Percentiles rank a stretch among this genome's conserved stretches.
Evolutionary conservation across 2,113 vertebrate genomes (phyloP).

Genomic region (Meles meles): DNA sequence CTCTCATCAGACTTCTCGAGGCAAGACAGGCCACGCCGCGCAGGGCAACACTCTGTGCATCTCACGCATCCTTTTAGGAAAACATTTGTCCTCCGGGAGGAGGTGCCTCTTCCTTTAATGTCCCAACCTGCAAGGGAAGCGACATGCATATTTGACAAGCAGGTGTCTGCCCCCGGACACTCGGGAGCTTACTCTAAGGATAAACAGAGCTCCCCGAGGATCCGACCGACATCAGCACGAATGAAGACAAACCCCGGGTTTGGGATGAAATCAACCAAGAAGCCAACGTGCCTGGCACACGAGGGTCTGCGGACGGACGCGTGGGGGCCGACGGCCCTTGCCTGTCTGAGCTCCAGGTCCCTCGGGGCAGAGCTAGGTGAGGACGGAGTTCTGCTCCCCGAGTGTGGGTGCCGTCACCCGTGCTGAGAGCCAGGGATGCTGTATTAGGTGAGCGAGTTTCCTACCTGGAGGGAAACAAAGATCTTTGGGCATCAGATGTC

Average conservation of each 20-base stretch:
- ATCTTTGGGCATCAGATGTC: background rate
- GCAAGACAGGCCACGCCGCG: background rate
- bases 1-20: background rate
- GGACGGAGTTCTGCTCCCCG: background rate
- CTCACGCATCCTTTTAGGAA: background rate
- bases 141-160: accelerated
- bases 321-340: accelerated
- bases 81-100: background rate
- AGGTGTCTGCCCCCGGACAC: accelerated
- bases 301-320: accelerated
- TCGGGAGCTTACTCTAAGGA: accelerated
- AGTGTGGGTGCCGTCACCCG: accelerated
- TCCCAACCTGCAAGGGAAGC: background rate
- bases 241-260: accelerated
- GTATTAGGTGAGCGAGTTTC: background rate
- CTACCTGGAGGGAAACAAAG: background rate
- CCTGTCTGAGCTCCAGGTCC: accelerated
- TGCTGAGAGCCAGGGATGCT: background rate
- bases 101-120: background rate
- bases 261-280: background rate
- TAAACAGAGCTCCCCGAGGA: accelerated
- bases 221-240: accelerated
- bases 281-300: accelerated
- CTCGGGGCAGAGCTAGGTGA: background rate
- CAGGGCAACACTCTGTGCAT: background rate